Percentiles rank a stretch among this genome's conserved stretches.
Conservation (phyloP, 2,113 vertebrate genomes). For the Pterocles orientalis region DNA sequence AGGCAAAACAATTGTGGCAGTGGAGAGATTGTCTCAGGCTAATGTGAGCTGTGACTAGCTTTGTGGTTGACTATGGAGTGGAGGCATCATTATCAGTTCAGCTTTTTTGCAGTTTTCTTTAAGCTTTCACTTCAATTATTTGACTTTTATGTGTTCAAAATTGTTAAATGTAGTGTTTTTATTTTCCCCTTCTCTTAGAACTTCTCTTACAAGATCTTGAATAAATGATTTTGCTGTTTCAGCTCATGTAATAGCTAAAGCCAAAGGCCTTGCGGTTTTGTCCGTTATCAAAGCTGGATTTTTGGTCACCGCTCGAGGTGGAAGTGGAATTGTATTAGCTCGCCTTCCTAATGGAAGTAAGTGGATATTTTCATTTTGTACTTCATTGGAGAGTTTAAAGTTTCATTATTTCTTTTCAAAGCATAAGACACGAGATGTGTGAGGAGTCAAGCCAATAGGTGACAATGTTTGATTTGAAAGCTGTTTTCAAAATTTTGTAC, state of each 20-base stretch:
- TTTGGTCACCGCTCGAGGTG: constrained; percentile 92
- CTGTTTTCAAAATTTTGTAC: not conserved
- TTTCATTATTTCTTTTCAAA: not conserved
- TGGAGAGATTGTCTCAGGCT: not conserved
- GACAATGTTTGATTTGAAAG: not conserved
- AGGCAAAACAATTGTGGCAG: not conserved
- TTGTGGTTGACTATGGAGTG: not conserved
- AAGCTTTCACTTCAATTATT: not conserved
- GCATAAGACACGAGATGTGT: not conserved
- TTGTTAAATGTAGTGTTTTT: not conserved
- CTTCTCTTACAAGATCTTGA: not conserved
- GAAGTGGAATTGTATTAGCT: constrained; percentile 92
- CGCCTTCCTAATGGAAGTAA: constrained; percentile 89
- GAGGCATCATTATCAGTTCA: not conserved
- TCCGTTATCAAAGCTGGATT: constrained; percentile 96
- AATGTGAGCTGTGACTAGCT: not conserved
- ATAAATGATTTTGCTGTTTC: constrained; percentile 1
- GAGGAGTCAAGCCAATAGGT: not conserved
- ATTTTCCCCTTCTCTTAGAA: not conserved
- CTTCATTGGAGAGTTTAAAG: not conserved
- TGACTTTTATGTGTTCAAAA: not conserved
- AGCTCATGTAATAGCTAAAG: constrained; percentile 95
- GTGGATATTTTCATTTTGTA: constrained; percentile 19
- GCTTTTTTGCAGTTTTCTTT: not conserved
- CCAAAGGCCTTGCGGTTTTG: constrained; percentile 92